Percentiles rank a stretch among this genome's conserved stretches.
Conservation (phyloP, 2,888 invertebrate species). For the Xestia c-nigrum region DNA sequence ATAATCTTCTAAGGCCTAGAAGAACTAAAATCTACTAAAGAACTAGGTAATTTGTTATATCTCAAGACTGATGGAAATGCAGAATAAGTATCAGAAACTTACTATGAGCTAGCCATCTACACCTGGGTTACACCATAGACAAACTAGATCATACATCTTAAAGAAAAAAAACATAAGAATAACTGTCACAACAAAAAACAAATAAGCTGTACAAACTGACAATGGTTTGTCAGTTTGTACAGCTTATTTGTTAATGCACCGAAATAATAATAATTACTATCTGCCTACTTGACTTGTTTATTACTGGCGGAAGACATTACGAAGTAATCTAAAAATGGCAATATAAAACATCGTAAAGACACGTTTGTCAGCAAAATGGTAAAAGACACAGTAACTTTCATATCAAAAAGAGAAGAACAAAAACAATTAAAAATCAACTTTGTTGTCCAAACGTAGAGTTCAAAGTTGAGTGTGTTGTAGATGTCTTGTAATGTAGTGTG, state of each 20-base stretch:
- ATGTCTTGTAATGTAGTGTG: conserved; percentile 25
- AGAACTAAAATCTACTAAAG: background rate
- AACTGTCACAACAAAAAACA: conserved; percentile 20
- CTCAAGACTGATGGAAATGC: background rate
- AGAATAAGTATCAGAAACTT: background rate
- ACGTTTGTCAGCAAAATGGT: conserved; percentile 26
- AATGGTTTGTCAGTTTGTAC: too few relatives aligned
- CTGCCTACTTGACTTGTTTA: background rate
- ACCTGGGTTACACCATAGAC: background rate
- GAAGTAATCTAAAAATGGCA: conserved; percentile 37
- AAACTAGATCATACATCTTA: conserved; percentile 1
- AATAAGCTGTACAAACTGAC: background rate
- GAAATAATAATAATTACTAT: conserved; percentile 2
- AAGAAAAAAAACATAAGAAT: conserved; percentile 1
- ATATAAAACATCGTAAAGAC: conserved; percentile 11
- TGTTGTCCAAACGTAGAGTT: conserved; percentile 5
- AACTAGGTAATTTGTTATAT: background rate
- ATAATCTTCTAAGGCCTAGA: background rate
- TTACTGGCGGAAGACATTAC: conserved; percentile 2
- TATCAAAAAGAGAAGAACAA: conserved; percentile 4
- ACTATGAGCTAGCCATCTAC: too few relatives aligned
- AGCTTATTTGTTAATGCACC: conserved; percentile 48
- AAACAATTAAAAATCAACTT: conserved; percentile 12
- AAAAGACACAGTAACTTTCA: conserved; percentile 30
- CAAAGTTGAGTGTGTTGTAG: conserved; percentile 30